Percentiles rank a stretch among this genome's conserved stretches.
phyloP scores from a whole-genome alignment of 2,113 vertebrate species.

The Gallinago paraguaiae region DNA sequence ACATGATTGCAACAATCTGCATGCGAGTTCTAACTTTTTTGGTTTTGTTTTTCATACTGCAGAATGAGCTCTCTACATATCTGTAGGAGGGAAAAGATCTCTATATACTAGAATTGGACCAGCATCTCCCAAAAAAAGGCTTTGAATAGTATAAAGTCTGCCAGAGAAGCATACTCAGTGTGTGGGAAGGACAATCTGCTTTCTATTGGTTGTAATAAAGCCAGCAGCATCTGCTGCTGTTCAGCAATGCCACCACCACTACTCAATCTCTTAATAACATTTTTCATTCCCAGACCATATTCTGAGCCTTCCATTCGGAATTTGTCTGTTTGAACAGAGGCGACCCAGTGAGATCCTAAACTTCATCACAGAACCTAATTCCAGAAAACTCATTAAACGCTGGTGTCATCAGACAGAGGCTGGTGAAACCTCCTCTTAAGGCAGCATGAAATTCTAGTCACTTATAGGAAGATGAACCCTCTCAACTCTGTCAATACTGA shows the following conservation, averaged over 20 bases:
- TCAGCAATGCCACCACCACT: not conserved
- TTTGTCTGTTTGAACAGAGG: not conserved
- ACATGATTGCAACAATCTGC: not conserved
- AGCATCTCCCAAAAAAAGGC: not conserved
- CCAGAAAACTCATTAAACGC: not conserved
- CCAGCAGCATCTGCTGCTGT: conserved; percentile 30
- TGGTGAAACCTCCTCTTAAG: not conserved
- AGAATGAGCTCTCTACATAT: not conserved
- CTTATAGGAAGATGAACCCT: not conserved
- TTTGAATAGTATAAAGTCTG: not conserved
- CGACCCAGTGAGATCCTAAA: accelerated
- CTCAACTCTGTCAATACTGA: not conserved
- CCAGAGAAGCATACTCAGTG: conserved; percentile 11
- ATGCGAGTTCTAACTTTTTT: not conserved
- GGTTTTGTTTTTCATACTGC: not conserved
- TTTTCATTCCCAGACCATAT: not conserved
- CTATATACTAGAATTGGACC: not conserved
- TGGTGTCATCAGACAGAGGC: not conserved
- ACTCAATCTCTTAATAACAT: not conserved
- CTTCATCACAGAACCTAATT: not conserved
- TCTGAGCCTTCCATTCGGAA: not conserved
- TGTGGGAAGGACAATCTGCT: conserved; percentile 33
- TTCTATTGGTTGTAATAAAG: conserved; percentile 35
- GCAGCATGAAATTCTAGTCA: not conserved
- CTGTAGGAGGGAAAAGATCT: not conserved